Evolutionary conservation across 2,113 vertebrate genomes (phyloP), one percentile per base, ranked within the genome.

Genomic region (Pica pica): DNA sequence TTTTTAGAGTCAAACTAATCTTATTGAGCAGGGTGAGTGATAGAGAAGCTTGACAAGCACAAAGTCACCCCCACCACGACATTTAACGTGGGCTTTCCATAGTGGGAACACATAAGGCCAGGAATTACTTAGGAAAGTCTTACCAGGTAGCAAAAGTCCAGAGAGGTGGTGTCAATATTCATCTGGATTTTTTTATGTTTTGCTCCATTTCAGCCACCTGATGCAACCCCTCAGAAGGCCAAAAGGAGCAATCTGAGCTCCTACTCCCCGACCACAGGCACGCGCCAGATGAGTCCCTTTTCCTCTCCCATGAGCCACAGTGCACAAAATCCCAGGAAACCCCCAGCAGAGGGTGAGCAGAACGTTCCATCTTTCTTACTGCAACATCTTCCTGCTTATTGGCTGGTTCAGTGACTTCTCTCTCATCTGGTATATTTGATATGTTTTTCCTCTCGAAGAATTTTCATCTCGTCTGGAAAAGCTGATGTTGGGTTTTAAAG

Each of bases 261-360:
- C 16, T 98, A 96, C 73, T 99, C 98, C 11, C 98, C 98, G 0
- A 94, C 97, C 83, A 98, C 98, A 41, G 98, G 98, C 83, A 98
- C 98, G 1, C 3, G 97, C 71, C 67, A 35, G 20, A 96, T 98
- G 44, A 98, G 97, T 53, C 97, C 97, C 6, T 89, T n/a, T 89
- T 64, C 95, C 67, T 97, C 98, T 95, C 96, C 98, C 68, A 4
- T 0, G 12, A 95, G 49, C 26, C 79, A 50, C 69, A 33, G 87
- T 33, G 77, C 94, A 63, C 79, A 49, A 16, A 26, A 86, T 16
- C 22, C 67, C 64, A 15, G 61, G 65, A 83, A 28, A 52, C 19
- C 6, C 50, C 83, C 82, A 71, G 90, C 94, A 92, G 6, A 96
- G 70, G 97, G 98, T 98, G 92, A 97, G 98, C 97, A 96, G 55